Evolutionary conservation across 2,113 vertebrate species (phyloP), one percentile per base, ranked within the genome.

Genomic region (Numenius arquata): DNA sequence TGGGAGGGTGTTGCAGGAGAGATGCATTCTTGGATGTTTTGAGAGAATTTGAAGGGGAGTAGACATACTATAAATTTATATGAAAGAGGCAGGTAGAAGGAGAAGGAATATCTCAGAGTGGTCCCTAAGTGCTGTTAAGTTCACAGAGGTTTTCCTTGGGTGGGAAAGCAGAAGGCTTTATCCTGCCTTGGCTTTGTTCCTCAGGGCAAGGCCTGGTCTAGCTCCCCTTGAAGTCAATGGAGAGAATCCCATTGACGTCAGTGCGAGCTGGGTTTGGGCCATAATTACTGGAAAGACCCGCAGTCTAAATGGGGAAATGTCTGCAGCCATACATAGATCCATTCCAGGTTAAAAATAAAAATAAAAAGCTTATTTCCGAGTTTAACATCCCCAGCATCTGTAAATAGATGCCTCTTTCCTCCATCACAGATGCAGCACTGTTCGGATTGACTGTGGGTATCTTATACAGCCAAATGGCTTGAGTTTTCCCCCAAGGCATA

Each of bases 271-370:
- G 88, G 9, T 72, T 70, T 84, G 43, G 45, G 73, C 95, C 95
- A 95, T 89, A 94, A 95, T 90, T 96, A 89, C 66, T 96, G 92
- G 94, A 95, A 95, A 93, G 96, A 86, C 72, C 72, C 11, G 0
- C 10, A 72, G 58, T 61, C 68, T 87, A 95, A 95, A 90, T 84
- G 66, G 63, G 94, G 92, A 96, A 93, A 87, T 62, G 84, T 95
- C 58, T 93, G 80, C 74, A 93, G 73, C 90, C 58, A 72, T 87
- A 77, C 70, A 90, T 77, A 95, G 62, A 47, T 94, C 52, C 25
- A 85, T 93, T 94, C 80, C 79, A 94, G 47, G 61, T 86, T 93
- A 96, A 97, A 97, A 96, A 95, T 95, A 96, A 92, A 90, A 90
- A 56, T 34, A 88, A 91, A 94, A 73, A 81, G 40, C 5, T 0